Evolutionary conservation across 2,797 vertebrate genomes (phyloP), one percentile per base, ranked within the genome.

Genomic region (Myotis findleyi): DNA sequence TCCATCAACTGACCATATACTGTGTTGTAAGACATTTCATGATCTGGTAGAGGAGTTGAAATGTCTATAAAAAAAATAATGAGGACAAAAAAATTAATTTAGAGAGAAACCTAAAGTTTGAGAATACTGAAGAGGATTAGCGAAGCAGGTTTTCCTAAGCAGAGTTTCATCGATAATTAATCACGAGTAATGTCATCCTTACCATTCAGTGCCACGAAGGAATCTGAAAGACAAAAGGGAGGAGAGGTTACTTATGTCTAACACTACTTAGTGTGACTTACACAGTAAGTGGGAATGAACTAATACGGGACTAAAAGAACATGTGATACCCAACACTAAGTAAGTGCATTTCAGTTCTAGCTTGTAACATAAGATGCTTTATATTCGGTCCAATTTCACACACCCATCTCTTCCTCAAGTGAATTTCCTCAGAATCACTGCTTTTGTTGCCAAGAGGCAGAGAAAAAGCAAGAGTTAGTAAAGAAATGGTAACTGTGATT

Each of bases 131-230:
- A 75, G 55, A 94, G 96, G 89, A 90, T 97, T 96, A 98, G 91
- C 98, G 97, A 96, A 97, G 98, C 96, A 98, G 94, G 97, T 93
- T 97, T 97, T 98, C 94, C 94, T 96, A 98, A 98, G 97, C 77
- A 93, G 95, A 98, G 98, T 98, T 96, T 95, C 95, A 96, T 96
- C 89, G 93, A 97, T 98, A 98, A 97, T 97, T 98, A 98, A 98
- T 97, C 98, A 98, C 82, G 85, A 98, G 93, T 97, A 97, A 91
- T 91, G 96, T 97, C 93, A 97, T 98, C 99, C 99, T 99, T 99
- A 99, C 99, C 99, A 98, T 99, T 99, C 98, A 99, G 98, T 41
- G 99, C 99, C 99, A 99, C 99, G 97, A 99, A 99, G 97, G 99
- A 99, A 99, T 99, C 99, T 99, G 99, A 98, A 99, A 98, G 97